Conservation (phyloP, 2,888 invertebrate species). For the Hermaeophaga mercurialis region DNA sequence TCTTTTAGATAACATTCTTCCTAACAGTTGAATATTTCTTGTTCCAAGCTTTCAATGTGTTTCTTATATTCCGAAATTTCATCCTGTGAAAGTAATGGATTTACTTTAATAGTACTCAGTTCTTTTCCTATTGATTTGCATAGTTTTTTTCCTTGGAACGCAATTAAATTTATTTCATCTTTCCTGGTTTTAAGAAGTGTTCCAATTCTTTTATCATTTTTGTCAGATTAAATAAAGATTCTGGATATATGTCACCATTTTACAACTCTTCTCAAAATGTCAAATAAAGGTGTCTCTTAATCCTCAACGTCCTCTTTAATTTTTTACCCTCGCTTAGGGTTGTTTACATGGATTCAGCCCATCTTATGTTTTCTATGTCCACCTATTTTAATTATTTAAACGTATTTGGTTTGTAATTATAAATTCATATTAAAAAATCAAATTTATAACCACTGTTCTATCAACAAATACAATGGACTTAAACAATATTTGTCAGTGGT, state of each 20-base stretch:
- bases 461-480: too few relatives aligned
- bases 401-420: too few relatives aligned
- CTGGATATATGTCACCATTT: slow-evolving; percentile 60
- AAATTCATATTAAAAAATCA: too few relatives aligned
- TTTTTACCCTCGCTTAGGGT: not conserved
- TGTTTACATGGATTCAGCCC: slow-evolving; percentile 10
- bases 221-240: slow-evolving; percentile 56
- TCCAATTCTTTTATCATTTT: slow-evolving; percentile 48
- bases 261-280: slow-evolving; percentile 23
- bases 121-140: slow-evolving; percentile 63
- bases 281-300: slow-evolving; percentile 6
- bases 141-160: slow-evolving; percentile 63
- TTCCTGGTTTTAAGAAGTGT: slow-evolving; percentile 59
- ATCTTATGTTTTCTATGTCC: slow-evolving; percentile 2
- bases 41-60: slow-evolving; percentile 65
- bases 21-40: slow-evolving; percentile 64
- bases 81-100: slow-evolving; percentile 66
- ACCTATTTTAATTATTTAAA: too few relatives aligned
- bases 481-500: too few relatives aligned
- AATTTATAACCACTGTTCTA: too few relatives aligned
- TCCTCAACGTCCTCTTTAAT: slow-evolving; percentile 13
- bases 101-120: slow-evolving; percentile 59
- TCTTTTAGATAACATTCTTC: slow-evolving; percentile 53
- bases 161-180: slow-evolving; percentile 58
- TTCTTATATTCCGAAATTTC: slow-evolving; percentile 65